phyloP scores from a whole-genome alignment of 2,797 vertebrate species.

The Vipera latastei region DNA sequence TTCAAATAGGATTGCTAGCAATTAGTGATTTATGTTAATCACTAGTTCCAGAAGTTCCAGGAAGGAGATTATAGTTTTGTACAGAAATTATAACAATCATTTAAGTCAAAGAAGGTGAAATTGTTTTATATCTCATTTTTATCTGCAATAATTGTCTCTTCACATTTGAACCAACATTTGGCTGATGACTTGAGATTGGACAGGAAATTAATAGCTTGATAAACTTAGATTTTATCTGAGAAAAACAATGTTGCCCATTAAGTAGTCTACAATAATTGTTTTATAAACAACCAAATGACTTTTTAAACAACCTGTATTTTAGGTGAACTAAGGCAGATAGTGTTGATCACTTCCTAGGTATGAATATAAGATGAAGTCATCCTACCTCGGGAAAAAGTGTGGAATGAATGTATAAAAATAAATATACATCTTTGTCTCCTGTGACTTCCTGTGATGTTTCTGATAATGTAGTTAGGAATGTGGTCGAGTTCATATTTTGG shows the following conservation, averaged over 20 bases:
- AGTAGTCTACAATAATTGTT: background rate
- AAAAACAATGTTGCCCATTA: background rate
- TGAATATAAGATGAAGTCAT: background rate
- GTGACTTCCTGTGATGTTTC: background rate
- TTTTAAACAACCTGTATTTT: background rate
- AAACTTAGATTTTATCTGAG: background rate
- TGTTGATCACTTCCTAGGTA: background rate
- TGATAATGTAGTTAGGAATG: background rate
- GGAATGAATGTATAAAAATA: background rate
- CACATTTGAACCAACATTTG: background rate
- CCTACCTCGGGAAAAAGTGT: background rate
- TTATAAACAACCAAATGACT: background rate
- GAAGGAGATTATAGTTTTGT: background rate
- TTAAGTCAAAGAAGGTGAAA: background rate
- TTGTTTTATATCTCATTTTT: constrained; percentile 4
- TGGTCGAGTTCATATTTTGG: background rate
- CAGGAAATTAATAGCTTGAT: background rate
- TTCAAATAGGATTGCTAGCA: background rate
- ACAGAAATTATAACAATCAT: background rate
- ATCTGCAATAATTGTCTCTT: background rate
- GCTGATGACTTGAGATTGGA: background rate
- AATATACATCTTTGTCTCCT: background rate
- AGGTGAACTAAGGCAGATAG: background rate
- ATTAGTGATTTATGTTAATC: background rate
- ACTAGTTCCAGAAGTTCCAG: background rate